Evolutionary conservation across 1,140 invertebrate genomes (phyloP).

Genomic region (Drosophila albomicans): DNA sequence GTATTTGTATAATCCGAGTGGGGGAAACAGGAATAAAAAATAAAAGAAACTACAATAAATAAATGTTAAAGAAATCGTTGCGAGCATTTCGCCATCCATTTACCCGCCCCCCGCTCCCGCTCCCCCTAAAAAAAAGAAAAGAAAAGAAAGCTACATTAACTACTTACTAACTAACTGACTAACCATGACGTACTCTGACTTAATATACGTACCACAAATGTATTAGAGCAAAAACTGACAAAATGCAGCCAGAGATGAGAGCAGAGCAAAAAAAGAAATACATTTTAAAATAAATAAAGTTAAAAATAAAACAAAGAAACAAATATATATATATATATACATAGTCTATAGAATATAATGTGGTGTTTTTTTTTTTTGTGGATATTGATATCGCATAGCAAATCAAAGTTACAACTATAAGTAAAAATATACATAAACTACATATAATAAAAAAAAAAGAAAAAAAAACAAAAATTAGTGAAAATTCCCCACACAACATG

Average conservation of each 20-base stretch:
- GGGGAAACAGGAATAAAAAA: neutral
- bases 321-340: conserved; percentile 37
- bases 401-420: conserved; percentile 67
- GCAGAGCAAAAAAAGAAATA: conserved; percentile 28
- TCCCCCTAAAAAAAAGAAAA: neutral
- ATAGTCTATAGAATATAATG: conserved; percentile 24
- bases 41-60: conserved; percentile 4
- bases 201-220: conserved; percentile 53
- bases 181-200: conserved; percentile 40
- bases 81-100: too few species aligned
- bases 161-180: conserved; percentile 13
- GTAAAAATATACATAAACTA: conserved; percentile 15
- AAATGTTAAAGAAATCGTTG: neutral
- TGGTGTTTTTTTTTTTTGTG: conserved; percentile 60
- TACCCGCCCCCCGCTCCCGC: neutral
- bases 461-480: conserved; percentile 20
- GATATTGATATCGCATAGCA: conserved; percentile 62
- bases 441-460: conserved; percentile 10
- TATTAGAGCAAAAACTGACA: conserved; percentile 3
- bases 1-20: neutral
- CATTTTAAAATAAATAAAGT: conserved; percentile 58
- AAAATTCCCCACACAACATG: conserved; percentile 30
- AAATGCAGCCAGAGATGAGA: neutral
- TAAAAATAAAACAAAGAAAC: conserved; percentile 33
- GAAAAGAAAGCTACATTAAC: neutral